Evolutionary conservation across 2,113 vertebrate genomes (phyloP).

Genomic region (Leptobrachium leishanense): DNA sequence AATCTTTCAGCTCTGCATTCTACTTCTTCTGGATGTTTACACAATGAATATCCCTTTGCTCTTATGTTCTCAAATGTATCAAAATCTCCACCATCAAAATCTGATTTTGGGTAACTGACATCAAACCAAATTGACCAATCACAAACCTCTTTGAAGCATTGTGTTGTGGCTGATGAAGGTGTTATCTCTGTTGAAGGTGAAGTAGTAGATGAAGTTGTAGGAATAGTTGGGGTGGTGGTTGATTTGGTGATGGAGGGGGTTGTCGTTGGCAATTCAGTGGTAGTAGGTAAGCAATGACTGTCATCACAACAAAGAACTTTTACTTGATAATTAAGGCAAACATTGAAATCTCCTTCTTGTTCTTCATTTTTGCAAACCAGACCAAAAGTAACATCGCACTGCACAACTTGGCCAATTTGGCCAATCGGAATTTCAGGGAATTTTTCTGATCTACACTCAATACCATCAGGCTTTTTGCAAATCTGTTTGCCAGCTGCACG

Average conservation of each 20-base stretch:
- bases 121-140: conserved; percentile 70
- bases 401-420: conserved; percentile 53
- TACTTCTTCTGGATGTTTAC: conserved; percentile 57
- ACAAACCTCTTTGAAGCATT: conserved; percentile 63
- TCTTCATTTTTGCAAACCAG: conserved; percentile 58
- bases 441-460: conserved; percentile 53
- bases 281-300: conserved; percentile 12
- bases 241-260: neutral
- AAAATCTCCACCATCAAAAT: conserved; percentile 66
- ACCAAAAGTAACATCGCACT: conserved; percentile 49
- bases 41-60: conserved; percentile 63
- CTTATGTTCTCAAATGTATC: conserved; percentile 69
- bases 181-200: neutral
- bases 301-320: conserved; percentile 58
- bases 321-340: conserved; percentile 57
- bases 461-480: conserved; percentile 47
- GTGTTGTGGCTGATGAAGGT: neutral
- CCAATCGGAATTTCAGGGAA: conserved; percentile 21
- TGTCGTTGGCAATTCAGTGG: neutral
- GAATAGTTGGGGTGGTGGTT: neutral
- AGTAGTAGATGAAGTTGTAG: neutral
- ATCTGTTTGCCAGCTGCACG: conserved; percentile 32
- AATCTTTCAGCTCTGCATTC: conserved; percentile 64
- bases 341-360: conserved; percentile 38
- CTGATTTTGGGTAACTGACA: conserved; percentile 55